Evolutionary conservation across 2,888 invertebrate species (phyloP), one percentile per base, ranked within the genome.

Genomic region (Phaonia tiefii): DNA sequence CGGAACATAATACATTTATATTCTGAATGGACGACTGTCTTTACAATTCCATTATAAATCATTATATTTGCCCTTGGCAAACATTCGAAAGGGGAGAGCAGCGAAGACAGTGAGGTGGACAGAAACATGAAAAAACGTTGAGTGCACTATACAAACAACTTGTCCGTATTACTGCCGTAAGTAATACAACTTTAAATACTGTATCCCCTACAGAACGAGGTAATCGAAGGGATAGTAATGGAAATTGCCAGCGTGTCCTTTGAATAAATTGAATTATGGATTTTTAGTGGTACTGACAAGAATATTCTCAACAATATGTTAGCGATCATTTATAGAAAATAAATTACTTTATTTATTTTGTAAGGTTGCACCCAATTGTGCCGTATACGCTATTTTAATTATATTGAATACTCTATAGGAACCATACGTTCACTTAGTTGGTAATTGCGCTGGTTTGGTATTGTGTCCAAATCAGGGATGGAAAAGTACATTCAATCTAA

Each of bases 1-100:
- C 46, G 31, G 22, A 65, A 54, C 72, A 49, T 37, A 31, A 58
- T 15, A 58, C 17, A 13, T 58, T 58, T 58, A 26, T 58, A 58
- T 58, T 58, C 37, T 10, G 31, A 58, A 49, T 49, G n/a, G 71
- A 20, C 51, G 75, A 44, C 80, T 51, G 70, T 76, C 69, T 72
- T 73, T 70, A 58, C 73, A 80, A 70, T 70, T 70, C 58, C 70
- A 73, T 80, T 74, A 76, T 80, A 80, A 80, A 80, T 80, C 76
- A 80, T 80, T 66, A 76, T 76, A 73, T 80, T 70, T 76, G 58
- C 58, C 76, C 42, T 25, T 37, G 37, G 46, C 51, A 42, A n/a
- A n/a, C n/a, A n/a, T n/a, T n/a, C 49, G 66, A 65, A 63, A 65
- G 15, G 37, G 54, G 7, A 60, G 39, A 58, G 71, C 46, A 42